Base-by-base conservation (phyloP, 2,797 vertebrate genomes). In the Gambelia wislizenii region DNA sequence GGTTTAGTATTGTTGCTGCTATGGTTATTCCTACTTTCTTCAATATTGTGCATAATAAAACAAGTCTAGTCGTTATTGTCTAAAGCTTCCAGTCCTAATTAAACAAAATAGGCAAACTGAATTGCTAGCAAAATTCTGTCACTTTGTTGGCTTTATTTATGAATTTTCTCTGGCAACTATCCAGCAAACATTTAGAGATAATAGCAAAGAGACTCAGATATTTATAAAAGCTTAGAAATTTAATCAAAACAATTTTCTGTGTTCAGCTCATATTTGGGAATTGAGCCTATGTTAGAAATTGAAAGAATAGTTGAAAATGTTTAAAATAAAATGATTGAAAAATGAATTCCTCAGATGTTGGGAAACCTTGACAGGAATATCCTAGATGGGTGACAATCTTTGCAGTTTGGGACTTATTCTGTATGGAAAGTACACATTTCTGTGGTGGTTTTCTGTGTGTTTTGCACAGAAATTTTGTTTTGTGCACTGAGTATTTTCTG, bases 21-120 rank as follows among this genome's bases (percentile, higher is more conserved):
- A 36, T 36, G 20, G 42, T 56, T 79, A 59, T 33, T 67, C 2
- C 9, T 5, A 54, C 4, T 61, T 33, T 18, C 6, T 18, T 33
- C 30, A 54, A 20, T 12, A 80, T 49, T 70, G n/a, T 70, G 64
- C 77, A 87, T 72, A 80, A 70, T 80, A 87, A 56, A 70, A 42
- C 14, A 87, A 72, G 76, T 72, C n/a, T 44, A 27, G 20, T 80
- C 36, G 42, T 87, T 70, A 47, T 78, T 70, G 86, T 70, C 36
- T 70, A n/a, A 27, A 10, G 42, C 44, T 78, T 44, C 44, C 42
- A 67, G 6, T 70, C 81, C 36, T 87, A 87, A 81, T 81, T 59
- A 87, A 70, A 70, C 39, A 80, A 78, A 70, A 52, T 27, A 70
- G 22, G 61, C 33, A 52, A 54, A 70, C 44, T 54, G 47, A 87